Conservation (phyloP, 2,888 invertebrate species). For the Drosophila macrospina region DNA sequence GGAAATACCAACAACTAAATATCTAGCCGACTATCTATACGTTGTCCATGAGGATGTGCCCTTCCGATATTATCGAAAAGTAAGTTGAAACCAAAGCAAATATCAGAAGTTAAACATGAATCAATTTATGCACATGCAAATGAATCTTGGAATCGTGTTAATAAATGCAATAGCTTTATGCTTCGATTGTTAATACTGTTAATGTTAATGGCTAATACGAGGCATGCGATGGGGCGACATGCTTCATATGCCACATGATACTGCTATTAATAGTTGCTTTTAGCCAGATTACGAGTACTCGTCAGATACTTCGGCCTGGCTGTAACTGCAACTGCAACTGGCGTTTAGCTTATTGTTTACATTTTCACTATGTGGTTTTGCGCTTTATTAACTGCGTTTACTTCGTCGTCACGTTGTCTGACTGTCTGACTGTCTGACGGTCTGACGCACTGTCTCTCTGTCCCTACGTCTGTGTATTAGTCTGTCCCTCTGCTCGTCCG, state of each 20-base stretch:
- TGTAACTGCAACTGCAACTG: neutral
- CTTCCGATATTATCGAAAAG: conserved; percentile 85
- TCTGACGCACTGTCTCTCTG: neutral
- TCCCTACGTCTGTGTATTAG: no score
- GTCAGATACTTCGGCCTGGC: neutral
- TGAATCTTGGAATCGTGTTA: conserved; percentile 1
- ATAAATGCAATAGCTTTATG: conserved; percentile 28
- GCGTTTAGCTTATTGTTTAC: conserved; percentile 60
- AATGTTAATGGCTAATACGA: neutral
- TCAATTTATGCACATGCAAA: neutral
- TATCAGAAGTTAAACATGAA: neutral
- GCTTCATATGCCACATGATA: conserved; percentile 44
- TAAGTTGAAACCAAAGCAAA: conserved; percentile 77
- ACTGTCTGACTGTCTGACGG: neutral
- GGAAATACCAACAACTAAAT: conserved; percentile 85
- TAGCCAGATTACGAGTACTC: conserved; percentile 4
- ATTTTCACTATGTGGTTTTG: conserved; percentile 71
- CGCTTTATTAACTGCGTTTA: conserved; percentile 73
- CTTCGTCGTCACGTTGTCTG: conserved; percentile 54
- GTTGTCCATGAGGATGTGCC: conserved; percentile 85
- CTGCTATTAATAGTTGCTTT: conserved; percentile 16
- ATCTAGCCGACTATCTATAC: conserved; percentile 85
- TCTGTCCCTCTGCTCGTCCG: conserved; percentile 26
- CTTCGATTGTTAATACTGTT: conserved; percentile 16
- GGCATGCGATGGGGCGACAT: conserved; percentile 55